Evolutionary conservation across 2,888 invertebrate genomes (phyloP).

Genomic region (Scrobipalpa costella): DNA sequence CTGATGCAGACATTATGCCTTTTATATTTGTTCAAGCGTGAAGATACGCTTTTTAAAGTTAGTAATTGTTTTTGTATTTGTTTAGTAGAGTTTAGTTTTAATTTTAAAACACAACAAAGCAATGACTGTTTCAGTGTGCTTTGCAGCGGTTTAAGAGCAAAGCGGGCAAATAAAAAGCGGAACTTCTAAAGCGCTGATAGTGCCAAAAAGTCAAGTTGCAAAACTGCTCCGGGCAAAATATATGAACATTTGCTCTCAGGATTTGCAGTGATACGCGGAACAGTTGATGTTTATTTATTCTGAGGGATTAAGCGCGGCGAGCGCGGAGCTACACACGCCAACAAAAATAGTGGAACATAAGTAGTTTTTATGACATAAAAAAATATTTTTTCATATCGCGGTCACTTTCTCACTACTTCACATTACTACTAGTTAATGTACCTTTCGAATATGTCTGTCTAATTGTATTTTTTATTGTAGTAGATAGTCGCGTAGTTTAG

Average conservation of each 20-base stretch:
- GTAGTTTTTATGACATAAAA: too few relatives aligned
- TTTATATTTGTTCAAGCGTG: conserved; percentile 2
- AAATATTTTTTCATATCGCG: too few relatives aligned
- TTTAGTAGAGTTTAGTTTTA: not conserved
- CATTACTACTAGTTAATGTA: too few relatives aligned
- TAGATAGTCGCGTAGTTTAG: too few relatives aligned
- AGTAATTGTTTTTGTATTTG: not conserved
- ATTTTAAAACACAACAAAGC: not conserved
- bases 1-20: conserved; percentile 17
- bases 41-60: conserved; percentile 6
- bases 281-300: conserved; percentile 68
- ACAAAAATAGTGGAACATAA: not conserved
- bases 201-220: conserved; percentile 24
- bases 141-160: conserved; percentile 2
- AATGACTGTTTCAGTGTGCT: not conserved
- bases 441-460: too few relatives aligned
- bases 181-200: conserved; percentile 22
- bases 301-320: conserved; percentile 63
- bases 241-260: conserved; percentile 60
- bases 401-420: too few relatives aligned
- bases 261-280: conserved; percentile 61
- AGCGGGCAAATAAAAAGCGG: conserved; percentile 11
- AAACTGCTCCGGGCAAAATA: conserved; percentile 42
- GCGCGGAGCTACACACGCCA: conserved; percentile 39
- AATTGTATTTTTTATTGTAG: too few relatives aligned